phyloP scores from a whole-genome alignment of 2,888 invertebrate species.

The Caenorhabditis sp. region DNA sequence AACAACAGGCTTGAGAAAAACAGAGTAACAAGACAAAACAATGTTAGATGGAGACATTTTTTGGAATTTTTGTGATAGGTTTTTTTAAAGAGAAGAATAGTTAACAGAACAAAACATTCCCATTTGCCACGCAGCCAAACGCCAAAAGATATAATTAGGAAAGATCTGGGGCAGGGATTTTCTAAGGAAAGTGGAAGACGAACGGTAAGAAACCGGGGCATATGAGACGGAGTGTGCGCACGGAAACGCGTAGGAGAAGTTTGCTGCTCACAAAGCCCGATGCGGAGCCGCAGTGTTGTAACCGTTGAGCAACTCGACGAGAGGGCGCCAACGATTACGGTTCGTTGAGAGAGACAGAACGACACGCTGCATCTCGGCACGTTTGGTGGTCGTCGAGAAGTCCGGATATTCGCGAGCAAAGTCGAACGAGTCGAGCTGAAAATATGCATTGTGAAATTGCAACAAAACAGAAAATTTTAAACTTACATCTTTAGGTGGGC shows the following conservation, averaged over 20 bases:
- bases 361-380: constrained; percentile 69
- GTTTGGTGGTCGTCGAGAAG: constrained; percentile 62
- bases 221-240: constrained; percentile 43
- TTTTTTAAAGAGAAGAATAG: neutral
- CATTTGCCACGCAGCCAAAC: constrained; percentile 6
- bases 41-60: constrained; percentile 11
- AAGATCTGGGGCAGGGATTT: neutral
- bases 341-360: constrained; percentile 70
- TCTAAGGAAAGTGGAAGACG: constrained; percentile 47
- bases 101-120: neutral
- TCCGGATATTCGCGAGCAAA: constrained; percentile 67
- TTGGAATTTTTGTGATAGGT: neutral
- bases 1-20: constrained; percentile 24
- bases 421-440: constrained; percentile 68
- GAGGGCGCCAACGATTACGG: constrained; percentile 47
- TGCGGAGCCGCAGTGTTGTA: constrained; percentile 55
- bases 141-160: constrained; percentile 23
- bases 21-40: constrained; percentile 36
- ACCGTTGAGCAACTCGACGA: constrained; percentile 55
- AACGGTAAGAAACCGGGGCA: constrained; percentile 53
- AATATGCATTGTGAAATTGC: too few species aligned
- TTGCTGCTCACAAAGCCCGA: constrained; percentile 39
- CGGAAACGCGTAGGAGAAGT: neutral
- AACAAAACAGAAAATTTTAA: neutral
- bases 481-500: constrained; percentile 70